These are phyloP conservation scores for Paramormyrops hopkinsi DNA, from an alignment of 2,797 vertebrate species.

Conservation along the genomic window DNA sequence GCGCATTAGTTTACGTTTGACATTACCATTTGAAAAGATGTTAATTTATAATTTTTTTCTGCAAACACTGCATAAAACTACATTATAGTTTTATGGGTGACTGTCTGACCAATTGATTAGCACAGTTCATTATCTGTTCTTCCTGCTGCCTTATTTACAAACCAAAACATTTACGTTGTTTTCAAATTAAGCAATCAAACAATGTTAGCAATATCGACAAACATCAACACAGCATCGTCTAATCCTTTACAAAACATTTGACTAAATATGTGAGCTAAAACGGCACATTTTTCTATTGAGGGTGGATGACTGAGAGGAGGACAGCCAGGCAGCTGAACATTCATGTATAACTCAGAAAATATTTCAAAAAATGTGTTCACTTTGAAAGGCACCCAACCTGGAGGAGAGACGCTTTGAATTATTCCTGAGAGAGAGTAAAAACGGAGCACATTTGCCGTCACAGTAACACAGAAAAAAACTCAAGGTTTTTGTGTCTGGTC, in stretches of 20 bases:
- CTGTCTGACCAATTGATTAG: background rate
- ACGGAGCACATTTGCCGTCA: background rate
- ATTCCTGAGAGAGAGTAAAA: background rate
- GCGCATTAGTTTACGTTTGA: background rate
- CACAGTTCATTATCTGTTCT: background rate
- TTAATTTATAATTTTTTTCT: background rate
- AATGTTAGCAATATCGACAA: background rate
- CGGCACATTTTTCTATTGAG: background rate
- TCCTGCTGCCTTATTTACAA: background rate
- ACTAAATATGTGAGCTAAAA: background rate
- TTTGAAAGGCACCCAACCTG: conserved; percentile 15
- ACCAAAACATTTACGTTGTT: background rate
- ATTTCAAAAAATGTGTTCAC: conserved; percentile 19
- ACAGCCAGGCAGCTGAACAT: background rate
- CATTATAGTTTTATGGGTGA: background rate
- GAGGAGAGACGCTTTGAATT: conserved; percentile 8
- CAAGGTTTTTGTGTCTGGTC: background rate
- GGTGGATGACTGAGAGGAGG: background rate
- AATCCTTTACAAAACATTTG: background rate
- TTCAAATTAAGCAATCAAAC: background rate
- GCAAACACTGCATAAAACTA: background rate
- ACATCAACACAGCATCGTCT: background rate
- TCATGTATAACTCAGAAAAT: background rate
- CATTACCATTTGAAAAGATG: background rate
- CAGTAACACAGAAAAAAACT: background rate